A percentile compares a stretch with the other conserved stretches of the same genome.
Evolutionary conservation across 2,888 invertebrate species (phyloP).

Genomic region (Dasypogon diadema): DNA sequence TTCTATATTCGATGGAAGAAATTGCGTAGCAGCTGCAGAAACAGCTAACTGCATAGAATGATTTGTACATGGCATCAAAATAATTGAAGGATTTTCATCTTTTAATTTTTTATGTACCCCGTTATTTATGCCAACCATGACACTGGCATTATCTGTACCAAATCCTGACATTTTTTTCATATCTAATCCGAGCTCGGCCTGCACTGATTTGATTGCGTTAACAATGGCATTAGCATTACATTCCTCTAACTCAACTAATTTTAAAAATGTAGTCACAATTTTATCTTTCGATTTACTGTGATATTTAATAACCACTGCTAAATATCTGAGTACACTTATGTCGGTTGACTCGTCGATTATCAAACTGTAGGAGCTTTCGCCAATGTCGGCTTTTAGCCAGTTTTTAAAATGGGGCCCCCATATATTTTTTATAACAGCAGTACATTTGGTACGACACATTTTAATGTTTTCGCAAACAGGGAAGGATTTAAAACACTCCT

Average conservation of each 20-base stretch:
- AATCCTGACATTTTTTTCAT: not conserved
- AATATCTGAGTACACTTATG: not conserved
- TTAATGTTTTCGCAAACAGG: fast-evolving
- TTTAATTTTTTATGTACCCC: constrained; percentile 5
- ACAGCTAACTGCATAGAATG: constrained; percentile 29
- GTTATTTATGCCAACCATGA: constrained; percentile 14
- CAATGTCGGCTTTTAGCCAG: not conserved
- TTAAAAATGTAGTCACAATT: not conserved
- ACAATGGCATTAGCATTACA: not conserved
- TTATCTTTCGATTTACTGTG: not conserved
- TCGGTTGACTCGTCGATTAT: constrained; percentile 13
- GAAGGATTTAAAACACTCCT: fast-evolving
- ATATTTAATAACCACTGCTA: not conserved
- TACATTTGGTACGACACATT: not conserved
- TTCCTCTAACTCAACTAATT: not conserved
- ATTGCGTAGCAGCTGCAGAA: not conserved
- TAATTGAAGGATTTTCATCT: not conserved
- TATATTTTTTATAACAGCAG: not conserved
- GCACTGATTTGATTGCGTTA: not conserved
- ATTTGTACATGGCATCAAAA: constrained; percentile 10
- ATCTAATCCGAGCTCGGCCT: not conserved
- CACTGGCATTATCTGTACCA: constrained; percentile 27
- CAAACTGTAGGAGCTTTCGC: not conserved
- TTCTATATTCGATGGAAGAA: not conserved
- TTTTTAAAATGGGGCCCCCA: not conserved